Base-by-base conservation (phyloP, 2,888 invertebrate genomes). In the Leptinotarsa peninsularis region DNA sequence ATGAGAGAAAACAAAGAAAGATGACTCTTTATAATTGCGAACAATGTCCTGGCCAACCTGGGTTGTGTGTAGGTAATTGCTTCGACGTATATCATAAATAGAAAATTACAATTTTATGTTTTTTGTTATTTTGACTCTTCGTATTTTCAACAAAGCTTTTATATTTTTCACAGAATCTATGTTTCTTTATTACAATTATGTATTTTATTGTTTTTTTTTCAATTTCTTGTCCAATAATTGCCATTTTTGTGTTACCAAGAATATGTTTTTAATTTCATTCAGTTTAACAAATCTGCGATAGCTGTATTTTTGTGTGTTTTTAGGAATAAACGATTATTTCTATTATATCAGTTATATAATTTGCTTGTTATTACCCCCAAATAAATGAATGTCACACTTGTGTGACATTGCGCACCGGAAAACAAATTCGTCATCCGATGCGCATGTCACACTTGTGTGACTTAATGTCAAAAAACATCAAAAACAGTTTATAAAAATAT, bases 11-110 rank as follows among this genome's bases (percentile, higher is more conserved):
- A 3, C 33, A 54, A 10, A 54, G 69, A 15, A 54, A 54, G 54
- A 23, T 52, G 33, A 69, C 69, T 23, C 21, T n/a, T 23, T 56
- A n/a, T 33, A 33, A 69, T 49, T 69, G 69, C 66, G 21, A 33
- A 43, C 7, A 15, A 66, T 23, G 66, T 54, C 54, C 54, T 54
- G 54, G 54, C 15, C 17, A 54, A n/a, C 54, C 54, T 54, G 54
- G 54, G 15, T n/a, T 54, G 15, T 54, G 54, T n/a, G 54, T 54
- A 50, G 17, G 50, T 50, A 50, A 50, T 50, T 50, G 50, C 50
- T 50, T 50, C 50, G 50, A 50, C 50, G 50, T 50, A 50, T 50
- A 50, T 50, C 50, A 50, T 50, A 50, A 50, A 50, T 50, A 50
- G 50, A 50, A 50, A 50, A 50, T 50, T 50, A 50, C 50, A 50